A percentile compares a stretch with the other conserved stretches of the same genome.
These are phyloP conservation scores for Mystacornis crossleyi DNA, from an alignment of 2,113 vertebrate species.

Conservation along the genomic window DNA sequence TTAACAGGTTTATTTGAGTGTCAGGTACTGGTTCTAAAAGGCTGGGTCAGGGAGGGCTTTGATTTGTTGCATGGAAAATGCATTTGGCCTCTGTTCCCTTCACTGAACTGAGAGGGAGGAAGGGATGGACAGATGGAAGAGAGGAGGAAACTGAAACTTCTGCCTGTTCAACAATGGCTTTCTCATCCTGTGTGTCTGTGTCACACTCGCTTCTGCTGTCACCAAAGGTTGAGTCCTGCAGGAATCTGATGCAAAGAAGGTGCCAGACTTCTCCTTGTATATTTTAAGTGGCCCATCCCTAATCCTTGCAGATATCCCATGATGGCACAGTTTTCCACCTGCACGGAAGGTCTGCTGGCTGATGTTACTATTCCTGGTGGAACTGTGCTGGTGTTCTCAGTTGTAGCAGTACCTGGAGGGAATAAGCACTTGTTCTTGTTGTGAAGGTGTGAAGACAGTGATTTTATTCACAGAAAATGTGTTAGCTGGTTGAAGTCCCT, in stretches of 20 bases:
- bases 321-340: fast-evolving
- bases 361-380: not conserved
- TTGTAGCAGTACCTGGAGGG: not conserved
- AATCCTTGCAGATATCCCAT: not conserved
- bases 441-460: not conserved
- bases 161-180: not conserved
- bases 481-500: not conserved
- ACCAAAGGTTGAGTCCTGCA: not conserved
- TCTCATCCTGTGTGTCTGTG: not conserved
- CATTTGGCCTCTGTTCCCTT: not conserved
- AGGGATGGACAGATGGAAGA: not conserved
- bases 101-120: not conserved
- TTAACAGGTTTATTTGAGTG: slow-evolving; percentile 12
- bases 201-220: fast-evolving
- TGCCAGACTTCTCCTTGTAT: not conserved
- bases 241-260: not conserved
- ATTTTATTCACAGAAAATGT: not conserved
- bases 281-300: not conserved
- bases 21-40: not conserved
- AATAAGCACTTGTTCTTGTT: not conserved
- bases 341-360: not conserved
- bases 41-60: not conserved
- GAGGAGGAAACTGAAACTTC: not conserved
- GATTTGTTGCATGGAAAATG: slow-evolving; percentile 8
- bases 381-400: not conserved